Evolutionary conservation across 1,140 invertebrate species (phyloP).

Genomic region (Sycophila sp.): DNA sequence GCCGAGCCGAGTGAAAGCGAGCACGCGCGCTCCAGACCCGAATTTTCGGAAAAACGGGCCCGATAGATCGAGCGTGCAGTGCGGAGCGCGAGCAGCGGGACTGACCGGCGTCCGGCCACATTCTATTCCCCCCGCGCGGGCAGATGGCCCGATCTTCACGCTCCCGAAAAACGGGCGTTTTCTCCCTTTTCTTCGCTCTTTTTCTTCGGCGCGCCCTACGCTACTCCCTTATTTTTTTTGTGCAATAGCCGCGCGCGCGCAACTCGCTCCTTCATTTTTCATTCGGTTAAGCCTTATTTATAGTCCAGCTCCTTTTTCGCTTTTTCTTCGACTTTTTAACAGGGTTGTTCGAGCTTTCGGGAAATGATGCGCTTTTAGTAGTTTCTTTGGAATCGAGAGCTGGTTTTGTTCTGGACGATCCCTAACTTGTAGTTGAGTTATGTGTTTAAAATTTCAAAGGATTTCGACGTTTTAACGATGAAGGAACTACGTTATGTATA

Average conservation of each 20-base stretch:
- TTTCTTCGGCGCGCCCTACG: too few species aligned
- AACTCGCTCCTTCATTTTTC: slow-evolving; percentile 40
- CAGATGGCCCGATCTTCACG: slow-evolving; percentile 40
- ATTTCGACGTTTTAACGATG: too few species aligned
- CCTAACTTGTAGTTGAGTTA: too few species aligned
- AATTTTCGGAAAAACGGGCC: slow-evolving; percentile 43
- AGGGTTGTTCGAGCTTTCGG: too few species aligned
- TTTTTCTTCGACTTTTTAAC: too few species aligned
- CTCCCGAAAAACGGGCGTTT: background rate
- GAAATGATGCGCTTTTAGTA: too few species aligned
- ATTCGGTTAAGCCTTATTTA: slow-evolving; percentile 33
- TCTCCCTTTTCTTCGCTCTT: slow-evolving; percentile 31
- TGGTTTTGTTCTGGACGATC: too few species aligned
- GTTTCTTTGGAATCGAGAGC: too few species aligned
- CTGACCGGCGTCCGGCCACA: slow-evolving; percentile 5
- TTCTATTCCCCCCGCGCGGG: background rate
- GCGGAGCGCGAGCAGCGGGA: background rate
- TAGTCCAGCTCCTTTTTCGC: background rate
- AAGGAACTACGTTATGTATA: too few species aligned
- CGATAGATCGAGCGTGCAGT: background rate
- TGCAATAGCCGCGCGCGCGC: slow-evolving; percentile 19
- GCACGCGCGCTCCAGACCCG: slow-evolving; percentile 40
- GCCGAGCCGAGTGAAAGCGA: background rate
- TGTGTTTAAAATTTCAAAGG: too few species aligned
- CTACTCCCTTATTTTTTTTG: too few species aligned